phyloP scores from a whole-genome alignment of 2,888 invertebrate species.

The Melanophora roralis region DNA sequence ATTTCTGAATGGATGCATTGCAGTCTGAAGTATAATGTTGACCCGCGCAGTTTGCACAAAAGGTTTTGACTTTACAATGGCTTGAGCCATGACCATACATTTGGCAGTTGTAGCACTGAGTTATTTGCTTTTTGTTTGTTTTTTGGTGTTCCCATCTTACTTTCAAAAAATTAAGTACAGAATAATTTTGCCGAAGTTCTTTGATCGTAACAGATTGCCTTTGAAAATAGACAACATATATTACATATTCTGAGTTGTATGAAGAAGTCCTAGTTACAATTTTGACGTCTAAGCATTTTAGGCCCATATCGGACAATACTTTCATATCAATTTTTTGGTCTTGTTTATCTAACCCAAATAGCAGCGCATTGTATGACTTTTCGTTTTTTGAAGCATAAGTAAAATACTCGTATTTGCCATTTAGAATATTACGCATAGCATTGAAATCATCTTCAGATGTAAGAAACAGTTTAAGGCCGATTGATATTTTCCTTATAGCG shows the following conservation, averaged over 20 bases:
- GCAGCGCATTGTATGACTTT: not conserved
- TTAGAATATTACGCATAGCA: not conserved
- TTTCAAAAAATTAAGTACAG: not conserved
- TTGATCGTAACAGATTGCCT: not conserved
- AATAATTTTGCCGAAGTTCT: slow-evolving; percentile 3
- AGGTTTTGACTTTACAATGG: slow-evolving; percentile 5
- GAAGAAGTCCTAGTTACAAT: not conserved
- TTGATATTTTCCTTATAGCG: slow-evolving; percentile 12
- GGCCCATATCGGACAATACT: not conserved
- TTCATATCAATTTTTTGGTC: not conserved
- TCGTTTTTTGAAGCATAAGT: not conserved
- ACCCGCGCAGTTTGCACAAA: not conserved
- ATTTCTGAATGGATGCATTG: not conserved
- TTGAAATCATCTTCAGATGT: slow-evolving; percentile 2
- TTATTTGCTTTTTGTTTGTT: not conserved
- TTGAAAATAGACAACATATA: slow-evolving; percentile 7
- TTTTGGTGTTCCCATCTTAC: not conserved
- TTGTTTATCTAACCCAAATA: slow-evolving; percentile 2
- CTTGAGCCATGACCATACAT: not conserved
- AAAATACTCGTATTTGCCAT: slow-evolving; percentile 20
- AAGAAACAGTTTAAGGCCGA: slow-evolving; percentile 18
- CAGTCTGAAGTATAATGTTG: not conserved
- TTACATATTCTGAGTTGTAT: not conserved
- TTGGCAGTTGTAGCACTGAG: slow-evolving; percentile 15
- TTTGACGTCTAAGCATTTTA: slow-evolving; percentile 7